Percentiles rank a stretch among this genome's conserved stretches.
These are phyloP conservation scores for Laothoe populi DNA, from an alignment of 2,888 invertebrate species.

Conservation along the genomic window DNA sequence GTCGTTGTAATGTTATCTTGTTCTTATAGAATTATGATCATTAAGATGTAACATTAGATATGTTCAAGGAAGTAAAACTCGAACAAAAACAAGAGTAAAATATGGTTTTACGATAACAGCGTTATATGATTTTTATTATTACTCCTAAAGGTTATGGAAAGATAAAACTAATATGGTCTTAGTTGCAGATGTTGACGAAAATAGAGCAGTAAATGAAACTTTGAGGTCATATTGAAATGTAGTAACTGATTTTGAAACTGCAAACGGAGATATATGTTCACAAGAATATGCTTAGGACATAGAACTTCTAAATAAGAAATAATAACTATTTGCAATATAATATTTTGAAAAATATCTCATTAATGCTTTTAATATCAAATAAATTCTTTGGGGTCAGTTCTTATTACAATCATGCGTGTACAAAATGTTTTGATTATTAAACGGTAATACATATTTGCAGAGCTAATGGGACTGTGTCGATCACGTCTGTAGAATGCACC, in stretches of 20 bases:
- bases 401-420: too few relatives aligned
- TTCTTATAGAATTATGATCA: neutral
- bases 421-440: too few relatives aligned
- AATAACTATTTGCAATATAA: too few relatives aligned
- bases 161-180: conserved; percentile 4
- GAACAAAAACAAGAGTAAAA: conserved; percentile 6
- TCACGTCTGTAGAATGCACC: too few relatives aligned
- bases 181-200: neutral
- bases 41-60: neutral
- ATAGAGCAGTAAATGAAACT: neutral
- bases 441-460: too few relatives aligned
- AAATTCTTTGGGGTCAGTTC: too few relatives aligned
- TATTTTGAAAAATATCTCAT: too few relatives aligned
- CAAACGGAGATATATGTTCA: neutral
- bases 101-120: neutral
- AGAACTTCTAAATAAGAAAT: too few relatives aligned
- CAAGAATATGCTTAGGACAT: too few relatives aligned
- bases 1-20: neutral
- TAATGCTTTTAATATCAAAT: too few relatives aligned
- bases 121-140: conserved; percentile 17
- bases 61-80: neutral
- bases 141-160: conserved; percentile 3
- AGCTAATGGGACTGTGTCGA: too few relatives aligned
- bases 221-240: neutral
- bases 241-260: neutral